Percentiles rank a stretch among this genome's conserved stretches.
Evolutionary conservation across 2,113 vertebrate genomes (phyloP).

Genomic region (Lipophrys pholis): DNA sequence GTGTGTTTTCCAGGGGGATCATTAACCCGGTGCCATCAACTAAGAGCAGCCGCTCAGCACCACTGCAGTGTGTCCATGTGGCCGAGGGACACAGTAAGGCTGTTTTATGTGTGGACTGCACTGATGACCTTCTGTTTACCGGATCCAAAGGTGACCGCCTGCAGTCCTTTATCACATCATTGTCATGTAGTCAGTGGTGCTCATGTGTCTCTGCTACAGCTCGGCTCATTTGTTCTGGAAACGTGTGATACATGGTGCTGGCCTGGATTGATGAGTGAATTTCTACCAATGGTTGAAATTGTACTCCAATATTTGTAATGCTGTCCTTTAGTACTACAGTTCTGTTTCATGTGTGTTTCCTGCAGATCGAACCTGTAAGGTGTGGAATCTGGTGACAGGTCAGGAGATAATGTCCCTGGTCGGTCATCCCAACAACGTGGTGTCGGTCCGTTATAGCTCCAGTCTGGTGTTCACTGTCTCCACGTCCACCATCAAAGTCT

Average conservation of each 20-base stretch:
- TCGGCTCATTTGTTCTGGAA: too few species aligned
- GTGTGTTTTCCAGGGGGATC: constrained; percentile 86
- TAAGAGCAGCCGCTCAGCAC: constrained; percentile 81
- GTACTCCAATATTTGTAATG: too few species aligned
- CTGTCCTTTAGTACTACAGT: neutral
- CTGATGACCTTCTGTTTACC: constrained; percentile 98
- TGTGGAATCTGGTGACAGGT: constrained; percentile 98
- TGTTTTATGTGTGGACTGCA: constrained; percentile 94
- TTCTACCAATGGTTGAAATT: too few species aligned
- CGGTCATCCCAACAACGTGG: constrained; percentile 91
- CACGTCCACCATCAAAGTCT: constrained; percentile 97
- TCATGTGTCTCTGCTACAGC: too few species aligned
- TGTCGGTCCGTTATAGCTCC: constrained; percentile 96
- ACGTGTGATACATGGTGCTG: too few species aligned
- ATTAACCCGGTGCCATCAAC: constrained; percentile 90
- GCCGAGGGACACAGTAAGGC: constrained; percentile 97
- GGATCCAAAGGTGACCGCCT: constrained; percentile 92
- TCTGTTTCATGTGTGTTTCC: constrained; percentile 3
- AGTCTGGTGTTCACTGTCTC: constrained; percentile 97
- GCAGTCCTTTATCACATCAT: neutral
- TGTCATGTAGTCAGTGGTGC: too few species aligned
- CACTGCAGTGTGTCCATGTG: constrained; percentile 89
- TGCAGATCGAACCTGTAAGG: constrained; percentile 97
- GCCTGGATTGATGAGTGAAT: too few species aligned
- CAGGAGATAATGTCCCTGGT: constrained; percentile 96